Evolutionary conservation across 2,113 vertebrate species (phyloP).

Genomic region (Butorides virescens): DNA sequence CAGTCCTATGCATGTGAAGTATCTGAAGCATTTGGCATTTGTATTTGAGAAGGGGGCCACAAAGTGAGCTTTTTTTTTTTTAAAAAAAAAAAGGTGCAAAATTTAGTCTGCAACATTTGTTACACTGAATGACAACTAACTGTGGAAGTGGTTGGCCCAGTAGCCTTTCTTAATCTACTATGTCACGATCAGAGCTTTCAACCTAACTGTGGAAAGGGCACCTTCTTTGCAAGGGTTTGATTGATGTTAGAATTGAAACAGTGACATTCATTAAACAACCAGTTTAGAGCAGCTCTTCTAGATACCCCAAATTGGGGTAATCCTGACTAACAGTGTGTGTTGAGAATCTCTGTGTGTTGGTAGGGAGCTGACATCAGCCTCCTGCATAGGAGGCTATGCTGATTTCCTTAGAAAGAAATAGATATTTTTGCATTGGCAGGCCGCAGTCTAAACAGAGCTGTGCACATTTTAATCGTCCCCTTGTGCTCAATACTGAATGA

Average conservation of each 20-base stretch:
- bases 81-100: not conserved
- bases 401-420: not conserved
- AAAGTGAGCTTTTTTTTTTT: not conserved
- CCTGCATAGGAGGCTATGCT: not conserved
- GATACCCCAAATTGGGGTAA: fast-evolving
- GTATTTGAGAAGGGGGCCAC: not conserved
- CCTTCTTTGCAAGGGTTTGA: not conserved
- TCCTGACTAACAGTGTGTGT: not conserved
- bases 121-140: not conserved
- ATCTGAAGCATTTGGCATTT: not conserved
- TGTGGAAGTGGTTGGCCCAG: not conserved
- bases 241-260: not conserved
- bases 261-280: not conserved
- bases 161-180: not conserved
- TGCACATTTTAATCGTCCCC: not conserved
- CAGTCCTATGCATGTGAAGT: not conserved
- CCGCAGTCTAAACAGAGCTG: not conserved
- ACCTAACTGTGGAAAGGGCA: fast-evolving
- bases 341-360: not conserved
- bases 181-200: not conserved
- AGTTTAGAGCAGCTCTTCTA: not conserved
- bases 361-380: not conserved
- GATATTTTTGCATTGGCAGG: not conserved
- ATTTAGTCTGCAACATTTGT: not conserved
- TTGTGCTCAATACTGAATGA: not conserved